Percentiles rank a stretch among this genome's conserved stretches.
phyloP scores from a whole-genome alignment of 1,140 invertebrate species.

The Polypedilum vanderplanki region DNA sequence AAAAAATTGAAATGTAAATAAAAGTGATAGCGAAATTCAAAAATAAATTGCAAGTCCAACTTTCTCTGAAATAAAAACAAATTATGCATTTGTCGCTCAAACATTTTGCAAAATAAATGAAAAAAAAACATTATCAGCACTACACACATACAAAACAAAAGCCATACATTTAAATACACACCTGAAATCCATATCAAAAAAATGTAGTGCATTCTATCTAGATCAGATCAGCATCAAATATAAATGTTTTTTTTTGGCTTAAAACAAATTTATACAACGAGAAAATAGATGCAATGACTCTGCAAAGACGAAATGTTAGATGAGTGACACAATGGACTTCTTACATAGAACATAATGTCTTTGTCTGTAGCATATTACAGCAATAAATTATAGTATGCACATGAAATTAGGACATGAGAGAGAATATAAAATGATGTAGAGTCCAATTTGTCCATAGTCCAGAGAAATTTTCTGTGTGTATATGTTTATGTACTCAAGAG shows the following conservation, averaged over 20 bases:
- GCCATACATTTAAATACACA: not conserved
- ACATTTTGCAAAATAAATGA: not conserved
- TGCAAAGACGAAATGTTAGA: too few relatives aligned
- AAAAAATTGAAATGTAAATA: too few relatives aligned
- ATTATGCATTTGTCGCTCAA: not conserved
- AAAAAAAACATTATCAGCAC: not conserved
- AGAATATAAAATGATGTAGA: too few relatives aligned
- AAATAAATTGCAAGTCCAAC: not conserved
- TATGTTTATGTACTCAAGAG: too few relatives aligned
- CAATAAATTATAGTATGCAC: not conserved
- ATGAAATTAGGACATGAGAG: not conserved
- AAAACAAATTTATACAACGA: too few relatives aligned
- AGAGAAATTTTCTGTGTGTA: too few relatives aligned
- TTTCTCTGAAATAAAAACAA: not conserved
- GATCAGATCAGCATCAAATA: too few relatives aligned
- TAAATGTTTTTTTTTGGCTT: too few relatives aligned
- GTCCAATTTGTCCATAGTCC: too few relatives aligned
- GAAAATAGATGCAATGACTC: too few relatives aligned
- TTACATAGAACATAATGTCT: not conserved
- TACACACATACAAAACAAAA: not conserved
- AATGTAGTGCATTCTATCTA: not conserved
- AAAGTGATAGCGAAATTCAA: not conserved
- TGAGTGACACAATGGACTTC: conserved; percentile 1
- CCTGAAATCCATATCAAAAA: conserved; percentile 2
- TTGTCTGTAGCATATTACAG: not conserved